A percentile compares a stretch with the other conserved stretches of the same genome.
These are phyloP conservation scores for Drosophila setosimentum DNA, from an alignment of 2,888 invertebrate genomes.

Conservation along the genomic window DNA sequence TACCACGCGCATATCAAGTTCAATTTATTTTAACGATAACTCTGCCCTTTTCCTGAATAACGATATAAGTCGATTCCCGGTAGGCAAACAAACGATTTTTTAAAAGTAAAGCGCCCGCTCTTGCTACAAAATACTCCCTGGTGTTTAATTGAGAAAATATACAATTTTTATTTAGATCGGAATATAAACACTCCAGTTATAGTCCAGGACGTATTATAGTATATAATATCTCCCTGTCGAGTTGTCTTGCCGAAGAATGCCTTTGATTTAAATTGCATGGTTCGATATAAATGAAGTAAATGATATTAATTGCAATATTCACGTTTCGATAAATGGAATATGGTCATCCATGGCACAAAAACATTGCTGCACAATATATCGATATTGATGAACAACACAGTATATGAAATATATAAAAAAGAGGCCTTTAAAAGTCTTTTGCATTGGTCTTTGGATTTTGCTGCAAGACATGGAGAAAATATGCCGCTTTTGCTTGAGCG, in stretches of 20 bases:
- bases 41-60: neutral
- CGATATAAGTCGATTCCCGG: neutral
- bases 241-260: too few species aligned
- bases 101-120: too few species aligned
- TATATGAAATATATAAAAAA: neutral
- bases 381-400: conserved; percentile 5
- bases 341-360: neutral
- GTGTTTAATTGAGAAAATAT: neutral
- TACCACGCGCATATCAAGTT: neutral
- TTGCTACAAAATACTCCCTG: neutral
- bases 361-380: neutral
- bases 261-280: neutral
- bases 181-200: neutral
- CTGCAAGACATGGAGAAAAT: conserved; percentile 19
- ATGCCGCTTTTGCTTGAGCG: conserved; percentile 27
- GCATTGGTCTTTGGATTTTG: neutral
- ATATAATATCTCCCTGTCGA: too few species aligned
- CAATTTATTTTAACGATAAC: neutral
- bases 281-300: neutral
- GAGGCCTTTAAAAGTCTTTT: neutral
- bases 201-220: neutral
- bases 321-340: neutral
- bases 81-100: neutral
- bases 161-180: neutral
- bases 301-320: too few species aligned